Base-by-base conservation (phyloP, 2,888 invertebrate species). In the Limnephilus lunatus region DNA sequence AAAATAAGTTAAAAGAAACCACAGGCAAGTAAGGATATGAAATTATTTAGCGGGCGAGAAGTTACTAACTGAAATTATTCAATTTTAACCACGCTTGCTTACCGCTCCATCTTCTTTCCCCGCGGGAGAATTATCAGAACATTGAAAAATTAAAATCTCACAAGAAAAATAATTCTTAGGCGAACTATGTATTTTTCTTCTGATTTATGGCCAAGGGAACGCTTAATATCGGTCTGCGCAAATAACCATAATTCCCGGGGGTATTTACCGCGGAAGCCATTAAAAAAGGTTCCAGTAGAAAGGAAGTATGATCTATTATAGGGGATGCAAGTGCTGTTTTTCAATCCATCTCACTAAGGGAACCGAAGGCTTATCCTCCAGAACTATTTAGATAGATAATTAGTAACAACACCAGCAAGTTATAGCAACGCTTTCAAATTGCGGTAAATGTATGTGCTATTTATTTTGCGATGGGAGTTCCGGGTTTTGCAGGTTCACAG, bases 231-330 rank as follows among this genome's bases (percentile, higher is more conserved):
- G n/a, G 83, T 30, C 15, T 83, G 83, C 35, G 83, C 35, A 83
- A 83, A 83, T 35, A 83, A 25, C 83, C 35, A 19, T 35, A 31
- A 30, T 83, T 31, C 89, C 48, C 87, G 30, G 31, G 15, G 81
- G 39, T 81, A 81, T 35, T 89, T 89, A 81, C 39, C 81, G n/a
- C 15, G 39, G 39, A 31, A 80, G n/a, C 81, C 81, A 80, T 81
- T 35, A 39, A 81, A 89, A 89, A 89, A 89, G 89, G 81, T 89
- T 89, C 30, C 81, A 30, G 81, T 39, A 81, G 39, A 89, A 89
- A 89, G 39, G n/a, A 30, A 81, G 81, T 81, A 39, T 89, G 89
- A 89, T 89, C 81, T 81, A 89, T 89, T 81, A 89, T 89, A 68
- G 89, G 89, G 81, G 81, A 89, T 83, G 83, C 83, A 35, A 83